phyloP scores from a whole-genome alignment of 1,140 invertebrate genomes.

The Phymastichus coffea region DNA sequence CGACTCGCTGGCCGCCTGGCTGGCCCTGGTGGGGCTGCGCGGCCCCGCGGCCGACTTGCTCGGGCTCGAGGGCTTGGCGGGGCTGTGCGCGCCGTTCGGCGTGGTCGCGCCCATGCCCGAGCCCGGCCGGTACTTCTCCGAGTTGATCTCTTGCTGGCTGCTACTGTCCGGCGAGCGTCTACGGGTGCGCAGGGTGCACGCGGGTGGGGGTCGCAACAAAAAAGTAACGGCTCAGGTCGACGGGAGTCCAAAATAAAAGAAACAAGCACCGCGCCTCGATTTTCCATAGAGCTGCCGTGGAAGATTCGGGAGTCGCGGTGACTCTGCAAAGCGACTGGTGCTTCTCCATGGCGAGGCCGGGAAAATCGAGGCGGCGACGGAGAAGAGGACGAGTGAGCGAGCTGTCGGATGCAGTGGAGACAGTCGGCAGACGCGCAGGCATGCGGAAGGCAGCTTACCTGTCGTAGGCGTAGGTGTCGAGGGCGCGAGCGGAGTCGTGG shows the following conservation, averaged over 20 bases:
- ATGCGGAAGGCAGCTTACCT: background rate
- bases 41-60: conserved; percentile 40
- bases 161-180: conserved; percentile 54
- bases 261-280: too few species aligned
- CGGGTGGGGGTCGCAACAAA: too few species aligned
- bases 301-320: too few species aligned
- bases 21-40: conserved; percentile 10
- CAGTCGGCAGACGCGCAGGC: too few species aligned
- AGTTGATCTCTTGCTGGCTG: conserved; percentile 48
- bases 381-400: too few species aligned
- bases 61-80: conserved; percentile 49
- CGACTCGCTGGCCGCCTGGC: conserved; percentile 34
- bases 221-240: too few species aligned
- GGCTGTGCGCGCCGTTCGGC: conserved; percentile 38
- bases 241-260: too few species aligned
- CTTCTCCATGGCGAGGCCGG: too few species aligned
- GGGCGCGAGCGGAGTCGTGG: conserved; percentile 66
- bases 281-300: too few species aligned
- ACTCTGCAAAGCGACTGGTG: too few species aligned
- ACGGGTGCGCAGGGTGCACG: conserved; percentile 12
- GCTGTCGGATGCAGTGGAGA: too few species aligned
- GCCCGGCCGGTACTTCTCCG: conserved; percentile 49
- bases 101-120: conserved; percentile 48
- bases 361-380: too few species aligned
- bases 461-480: conserved; percentile 67